Conservation (phyloP, 2,888 invertebrate species). For the Siphlonurus alternatus region DNA sequence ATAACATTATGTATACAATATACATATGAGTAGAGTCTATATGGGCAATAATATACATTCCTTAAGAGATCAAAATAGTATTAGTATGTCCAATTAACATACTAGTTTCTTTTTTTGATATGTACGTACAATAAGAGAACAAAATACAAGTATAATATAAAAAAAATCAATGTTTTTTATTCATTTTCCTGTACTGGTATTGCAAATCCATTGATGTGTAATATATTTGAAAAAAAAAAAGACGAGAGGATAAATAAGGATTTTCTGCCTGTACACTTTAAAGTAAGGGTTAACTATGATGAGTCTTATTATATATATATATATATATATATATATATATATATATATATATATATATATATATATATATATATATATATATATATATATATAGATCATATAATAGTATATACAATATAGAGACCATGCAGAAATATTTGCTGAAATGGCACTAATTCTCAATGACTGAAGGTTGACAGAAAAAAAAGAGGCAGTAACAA, state of each 20-base stretch:
- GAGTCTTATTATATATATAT: too few relatives aligned
- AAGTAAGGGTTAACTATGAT: too few relatives aligned
- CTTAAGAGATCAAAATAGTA: background rate
- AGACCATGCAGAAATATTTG: background rate
- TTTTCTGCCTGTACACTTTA: too few relatives aligned
- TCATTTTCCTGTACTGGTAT: background rate
- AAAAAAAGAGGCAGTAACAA: too few relatives aligned
- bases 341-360: too few relatives aligned
- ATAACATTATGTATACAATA: background rate
- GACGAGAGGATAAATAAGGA: background rate
- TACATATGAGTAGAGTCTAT: background rate
- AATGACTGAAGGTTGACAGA: too few relatives aligned
- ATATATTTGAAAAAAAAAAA: background rate
- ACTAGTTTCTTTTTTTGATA: background rate
- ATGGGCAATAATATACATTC: background rate
- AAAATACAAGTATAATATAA: too few relatives aligned
- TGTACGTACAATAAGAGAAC: background rate
- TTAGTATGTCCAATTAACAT: background rate
- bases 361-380: too few relatives aligned
- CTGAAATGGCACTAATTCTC: background rate
- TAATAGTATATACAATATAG: too few relatives aligned
- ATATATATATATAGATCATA: too few relatives aligned
- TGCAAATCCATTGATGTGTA: background rate
- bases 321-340: too few relatives aligned
- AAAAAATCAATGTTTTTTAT: too few relatives aligned